Conservation (phyloP, 2,888 invertebrate genomes). For the Fragum whitleyi region DNA sequence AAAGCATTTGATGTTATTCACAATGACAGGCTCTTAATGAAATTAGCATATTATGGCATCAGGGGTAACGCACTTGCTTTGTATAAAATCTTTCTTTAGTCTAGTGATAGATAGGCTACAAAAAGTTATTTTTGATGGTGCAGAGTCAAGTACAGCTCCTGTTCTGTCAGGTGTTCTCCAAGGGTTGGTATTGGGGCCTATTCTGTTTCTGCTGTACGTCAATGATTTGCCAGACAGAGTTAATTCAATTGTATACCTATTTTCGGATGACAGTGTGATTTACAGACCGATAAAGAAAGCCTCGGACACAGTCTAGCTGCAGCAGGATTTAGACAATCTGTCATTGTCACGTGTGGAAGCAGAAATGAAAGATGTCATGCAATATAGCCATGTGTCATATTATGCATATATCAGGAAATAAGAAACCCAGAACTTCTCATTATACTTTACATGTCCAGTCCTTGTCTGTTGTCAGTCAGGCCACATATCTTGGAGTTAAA, state of each 20-base stretch:
- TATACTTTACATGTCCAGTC: not conserved
- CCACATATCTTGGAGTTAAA: not conserved
- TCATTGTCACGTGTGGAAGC: conserved; percentile 27
- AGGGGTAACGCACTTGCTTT: conserved; percentile 7
- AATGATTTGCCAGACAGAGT: conserved; percentile 19
- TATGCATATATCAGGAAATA: conserved; percentile 14
- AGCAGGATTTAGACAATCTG: conserved; percentile 23
- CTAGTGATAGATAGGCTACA: conserved; percentile 33
- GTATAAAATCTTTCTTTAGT: conserved; percentile 26
- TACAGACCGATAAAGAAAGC: conserved; percentile 1
- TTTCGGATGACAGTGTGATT: conserved; percentile 31
- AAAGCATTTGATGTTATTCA: no score
- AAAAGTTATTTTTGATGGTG: no score
- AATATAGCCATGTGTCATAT: conserved; percentile 26
- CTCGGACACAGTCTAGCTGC: not conserved
- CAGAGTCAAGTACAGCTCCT: no score
- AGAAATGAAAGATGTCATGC: conserved; percentile 30
- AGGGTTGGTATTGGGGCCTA: conserved; percentile 37
- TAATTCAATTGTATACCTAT: not conserved
- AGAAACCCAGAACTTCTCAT: not conserved
- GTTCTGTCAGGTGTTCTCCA: conserved; percentile 36
- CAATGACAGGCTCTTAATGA: no score
- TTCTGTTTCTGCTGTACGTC: conserved; percentile 32
- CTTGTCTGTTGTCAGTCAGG: no score
- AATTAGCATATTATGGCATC: conserved; percentile 33